Conservation (phyloP, 2,888 invertebrate genomes). For the Eremobia ochroleuca region DNA sequence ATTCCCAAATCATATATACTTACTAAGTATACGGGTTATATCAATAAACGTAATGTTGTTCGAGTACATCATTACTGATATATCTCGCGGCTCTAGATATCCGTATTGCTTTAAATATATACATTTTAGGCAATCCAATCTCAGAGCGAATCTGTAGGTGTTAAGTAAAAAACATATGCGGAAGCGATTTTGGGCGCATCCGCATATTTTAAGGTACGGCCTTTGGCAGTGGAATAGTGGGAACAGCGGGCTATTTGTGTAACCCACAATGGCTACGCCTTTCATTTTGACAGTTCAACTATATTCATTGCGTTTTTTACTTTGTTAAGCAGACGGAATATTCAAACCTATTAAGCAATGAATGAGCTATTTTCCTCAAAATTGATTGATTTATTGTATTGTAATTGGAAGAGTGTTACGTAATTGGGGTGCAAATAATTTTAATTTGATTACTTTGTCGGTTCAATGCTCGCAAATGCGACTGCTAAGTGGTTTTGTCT, state of each 20-base stretch:
- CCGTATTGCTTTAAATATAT: constrained; percentile 61
- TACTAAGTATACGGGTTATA: constrained; percentile 1
- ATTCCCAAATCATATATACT: not conserved
- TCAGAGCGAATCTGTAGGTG: constrained; percentile 44
- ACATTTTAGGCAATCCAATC: constrained; percentile 68
- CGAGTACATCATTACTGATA: constrained; percentile 54
- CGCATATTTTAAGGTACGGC: not conserved
- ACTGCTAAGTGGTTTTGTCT: not conserved
- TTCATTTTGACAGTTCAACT: not conserved
- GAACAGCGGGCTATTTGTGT: not conserved
- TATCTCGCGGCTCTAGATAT: constrained; percentile 58
- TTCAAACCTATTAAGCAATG: not conserved
- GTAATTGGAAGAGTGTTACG: not conserved
- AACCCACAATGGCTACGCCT: not conserved
- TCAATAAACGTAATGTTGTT: constrained; percentile 50
- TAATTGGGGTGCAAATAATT: not conserved
- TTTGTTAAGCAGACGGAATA: not conserved
- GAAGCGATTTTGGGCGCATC: constrained; percentile 16
- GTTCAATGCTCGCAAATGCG: not conserved
- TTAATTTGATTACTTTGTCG: not conserved
- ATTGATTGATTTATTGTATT: no score
- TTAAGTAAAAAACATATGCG: constrained; percentile 6
- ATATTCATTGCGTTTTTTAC: not conserved
- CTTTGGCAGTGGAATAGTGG: not conserved
- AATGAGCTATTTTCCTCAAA: no score